Evolutionary conservation across 2,888 invertebrate species (phyloP).

Genomic region (Mactromeris polynyma): DNA sequence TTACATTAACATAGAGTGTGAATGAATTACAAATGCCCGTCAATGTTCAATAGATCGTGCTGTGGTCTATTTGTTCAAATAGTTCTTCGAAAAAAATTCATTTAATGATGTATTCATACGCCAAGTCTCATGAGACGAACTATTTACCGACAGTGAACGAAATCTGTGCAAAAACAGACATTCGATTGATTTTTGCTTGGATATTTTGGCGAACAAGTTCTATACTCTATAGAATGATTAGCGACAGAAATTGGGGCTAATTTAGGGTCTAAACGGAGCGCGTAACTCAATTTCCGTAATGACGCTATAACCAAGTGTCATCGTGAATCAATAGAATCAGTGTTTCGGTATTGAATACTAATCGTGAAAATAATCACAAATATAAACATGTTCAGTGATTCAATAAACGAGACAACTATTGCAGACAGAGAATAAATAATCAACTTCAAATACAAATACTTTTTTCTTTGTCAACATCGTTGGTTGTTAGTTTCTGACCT

Average conservation of each 20-base stretch:
- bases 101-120: conserved; percentile 51
- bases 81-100: background rate
- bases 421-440: background rate
- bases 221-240: conserved; percentile 64
- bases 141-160: background rate
- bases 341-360: conserved; percentile 42
- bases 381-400: conserved; percentile 16
- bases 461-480: too few relatives aligned
- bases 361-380: conserved; percentile 33
- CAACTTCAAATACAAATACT: background rate
- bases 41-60: background rate
- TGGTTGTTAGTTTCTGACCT: too few relatives aligned
- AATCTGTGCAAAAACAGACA: conserved; percentile 54
- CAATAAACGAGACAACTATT: conserved; percentile 15
- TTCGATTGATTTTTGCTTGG: conserved; percentile 61
- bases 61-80: conserved; percentile 12
- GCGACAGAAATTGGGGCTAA: conserved; percentile 75
- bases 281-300: conserved; percentile 68
- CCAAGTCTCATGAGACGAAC: conserved; percentile 37
- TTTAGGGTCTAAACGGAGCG: conserved; percentile 73
- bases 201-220: conserved; percentile 56
- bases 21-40: too few relatives aligned
- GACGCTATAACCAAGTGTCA: conserved; percentile 41
- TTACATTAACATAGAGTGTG: too few relatives aligned
- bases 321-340: conserved; percentile 38